phyloP scores from a whole-genome alignment of 2,113 vertebrate genomes.

The Thermophis baileyi region DNA sequence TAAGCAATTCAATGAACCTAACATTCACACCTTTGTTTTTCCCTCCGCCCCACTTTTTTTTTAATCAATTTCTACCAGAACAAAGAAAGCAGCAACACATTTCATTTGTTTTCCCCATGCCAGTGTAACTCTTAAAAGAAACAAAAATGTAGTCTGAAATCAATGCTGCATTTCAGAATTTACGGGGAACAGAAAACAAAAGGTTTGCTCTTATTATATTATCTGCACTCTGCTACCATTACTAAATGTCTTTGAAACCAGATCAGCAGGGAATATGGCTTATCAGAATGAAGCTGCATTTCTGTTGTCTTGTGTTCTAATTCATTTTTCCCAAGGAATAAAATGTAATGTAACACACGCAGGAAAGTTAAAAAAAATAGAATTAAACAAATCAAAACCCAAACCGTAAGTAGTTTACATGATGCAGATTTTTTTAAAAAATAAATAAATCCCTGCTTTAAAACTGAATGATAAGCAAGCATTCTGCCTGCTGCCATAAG shows the following conservation, averaged over 20 bases:
- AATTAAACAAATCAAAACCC: neutral
- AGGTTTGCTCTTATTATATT: neutral
- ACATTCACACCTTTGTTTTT: slow-evolving; percentile 5
- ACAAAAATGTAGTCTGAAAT: slow-evolving; percentile 22
- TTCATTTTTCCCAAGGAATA: slow-evolving; percentile 22
- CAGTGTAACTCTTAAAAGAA: slow-evolving; percentile 9
- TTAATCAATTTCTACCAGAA: slow-evolving; percentile 9
- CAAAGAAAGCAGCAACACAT: slow-evolving; percentile 4
- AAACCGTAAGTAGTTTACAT: neutral
- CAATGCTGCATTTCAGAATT: neutral
- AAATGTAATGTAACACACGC: neutral
- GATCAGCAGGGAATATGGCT: neutral
- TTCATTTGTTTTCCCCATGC: slow-evolving; percentile 7
- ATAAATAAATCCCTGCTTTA: neutral
- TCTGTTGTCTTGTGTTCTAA: neutral
- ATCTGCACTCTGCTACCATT: neutral
- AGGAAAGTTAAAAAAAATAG: neutral
- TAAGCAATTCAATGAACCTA: slow-evolving; percentile 31
- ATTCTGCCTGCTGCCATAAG: neutral
- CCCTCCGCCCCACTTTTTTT: accelerated
- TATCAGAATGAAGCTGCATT: neutral
- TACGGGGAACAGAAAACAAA: slow-evolving; percentile 7
- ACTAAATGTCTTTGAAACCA: neutral
- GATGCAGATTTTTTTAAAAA: neutral
- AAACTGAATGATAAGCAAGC: slow-evolving; percentile 34